Evolutionary conservation across 2,797 vertebrate species (phyloP).

Genomic region (Xiphophorus birchmanni): DNA sequence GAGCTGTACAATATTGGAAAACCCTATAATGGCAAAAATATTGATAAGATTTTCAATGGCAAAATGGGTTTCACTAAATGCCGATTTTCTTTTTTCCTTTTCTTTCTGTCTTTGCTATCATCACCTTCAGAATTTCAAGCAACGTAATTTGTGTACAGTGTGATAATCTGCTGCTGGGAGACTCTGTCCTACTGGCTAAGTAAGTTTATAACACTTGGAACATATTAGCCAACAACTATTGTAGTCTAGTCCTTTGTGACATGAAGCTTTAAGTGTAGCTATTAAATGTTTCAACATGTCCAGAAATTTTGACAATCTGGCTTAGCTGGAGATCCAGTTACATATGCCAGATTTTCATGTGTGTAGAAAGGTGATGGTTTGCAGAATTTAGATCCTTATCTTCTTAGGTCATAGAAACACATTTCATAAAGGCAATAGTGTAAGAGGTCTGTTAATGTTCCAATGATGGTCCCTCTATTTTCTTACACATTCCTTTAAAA

Average conservation of each 20-base stretch:
- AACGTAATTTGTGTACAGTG: too few relatives aligned
- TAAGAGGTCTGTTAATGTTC: not conserved
- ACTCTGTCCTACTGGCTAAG: not conserved
- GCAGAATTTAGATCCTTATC: not conserved
- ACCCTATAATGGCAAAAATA: not conserved
- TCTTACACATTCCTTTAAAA: not conserved
- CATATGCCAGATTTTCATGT: not conserved
- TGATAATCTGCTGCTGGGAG: not conserved
- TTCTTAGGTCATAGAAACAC: not conserved
- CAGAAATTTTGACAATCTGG: not conserved
- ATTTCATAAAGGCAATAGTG: not conserved
- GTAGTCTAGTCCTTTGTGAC: not conserved
- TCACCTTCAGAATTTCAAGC: not conserved
- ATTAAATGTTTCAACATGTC: not conserved
- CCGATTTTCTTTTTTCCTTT: not conserved
- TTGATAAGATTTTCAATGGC: not conserved
- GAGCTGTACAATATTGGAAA: not conserved
- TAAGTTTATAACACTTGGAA: not conserved
- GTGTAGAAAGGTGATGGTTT: not conserved
- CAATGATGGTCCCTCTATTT: not conserved
- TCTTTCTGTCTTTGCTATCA: not conserved
- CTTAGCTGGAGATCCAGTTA: not conserved
- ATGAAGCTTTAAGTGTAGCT: not conserved
- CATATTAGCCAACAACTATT: not conserved
- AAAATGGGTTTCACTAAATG: not conserved